Percentiles rank a stretch among this genome's conserved stretches.
Evolutionary conservation across 2,888 invertebrate genomes (phyloP).

Genomic region (Subacronicta megacephala): DNA sequence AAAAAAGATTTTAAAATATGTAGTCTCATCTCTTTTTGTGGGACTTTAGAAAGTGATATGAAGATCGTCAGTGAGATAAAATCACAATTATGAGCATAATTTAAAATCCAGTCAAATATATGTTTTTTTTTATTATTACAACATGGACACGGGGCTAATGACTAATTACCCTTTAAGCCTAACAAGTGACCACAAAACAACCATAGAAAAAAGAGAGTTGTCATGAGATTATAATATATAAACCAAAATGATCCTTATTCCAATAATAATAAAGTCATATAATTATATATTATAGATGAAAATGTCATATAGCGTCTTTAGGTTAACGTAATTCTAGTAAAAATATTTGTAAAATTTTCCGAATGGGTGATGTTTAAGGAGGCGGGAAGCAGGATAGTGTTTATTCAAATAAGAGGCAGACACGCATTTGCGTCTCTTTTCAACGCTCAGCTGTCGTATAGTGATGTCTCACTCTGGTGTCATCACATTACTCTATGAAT

Average conservation of each 20-base stretch:
- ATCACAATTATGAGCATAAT: no score
- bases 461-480: constrained; percentile 1
- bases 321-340: constrained; percentile 6
- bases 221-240: constrained; percentile 47
- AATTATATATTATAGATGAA: constrained; percentile 25
- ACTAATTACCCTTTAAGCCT: constrained; percentile 47
- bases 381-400: constrained; percentile 4
- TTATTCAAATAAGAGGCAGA: not conserved
- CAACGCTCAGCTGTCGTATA: not conserved
- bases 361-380: constrained; percentile 21
- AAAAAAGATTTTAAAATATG: no score
- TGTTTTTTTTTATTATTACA: constrained; percentile 12
- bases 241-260: constrained; percentile 19
- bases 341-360: constrained; percentile 34
- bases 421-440: constrained; percentile 3
- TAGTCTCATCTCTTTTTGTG: no score
- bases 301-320: constrained; percentile 27
- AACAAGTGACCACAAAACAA: constrained; percentile 35
- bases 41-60: no score
- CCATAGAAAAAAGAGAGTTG: constrained; percentile 28
- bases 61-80: no score
- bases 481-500: not conserved
- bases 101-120: constrained; percentile 43
- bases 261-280: constrained; percentile 10
- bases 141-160: constrained; percentile 32